Base-by-base conservation (phyloP, 2,797 vertebrate species). In the Garrulus glandarius region DNA sequence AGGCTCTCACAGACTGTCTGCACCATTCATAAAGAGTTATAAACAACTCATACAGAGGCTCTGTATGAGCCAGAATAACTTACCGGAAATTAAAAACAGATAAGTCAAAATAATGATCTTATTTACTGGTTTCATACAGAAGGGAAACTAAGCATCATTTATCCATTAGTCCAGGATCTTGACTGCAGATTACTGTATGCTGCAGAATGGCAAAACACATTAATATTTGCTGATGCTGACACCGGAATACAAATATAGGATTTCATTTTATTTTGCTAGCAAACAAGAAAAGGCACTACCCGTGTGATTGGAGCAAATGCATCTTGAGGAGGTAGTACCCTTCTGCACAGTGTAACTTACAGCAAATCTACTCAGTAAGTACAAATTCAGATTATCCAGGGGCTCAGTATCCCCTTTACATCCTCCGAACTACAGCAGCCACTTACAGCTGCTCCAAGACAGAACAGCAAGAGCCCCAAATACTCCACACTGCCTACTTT, bases 1-100 rank as follows among this genome's bases (percentile, higher is more conserved):
- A 96, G 93, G 60, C 82, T 93, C 75, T 61, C 94, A 15, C 59
- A 64, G 47, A 74, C 71, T 60, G 79, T 70, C 85, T 88, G 72
- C 83, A 81, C 69, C 61, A 79, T 93, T 96, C 90, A 89, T 39
- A 46, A 72, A 41, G 60, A 49, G 55, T 65, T 90, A 95, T 46
- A 95, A 93, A 92, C 86, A 93, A 72, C 90, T 84, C 88, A 72
- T 5, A 86, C 52, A 92, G 81, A 69, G 69, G 47, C 46, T 87
- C 65, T 55, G 46, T 9, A 52, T 2, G 53, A 85, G 68, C 61
- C 87, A 84, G 53, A 90, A 34, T 13, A 72, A 81, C 77, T 72
- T 80, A 82, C 70, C 4, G 8, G 84, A 92, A 96, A 95, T 91
- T 70, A 36, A 82, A 92, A 93, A 81, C 81, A 92, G 47, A 13